A percentile compares a stretch with the other conserved stretches of the same genome.
These are phyloP conservation scores for Denticeps clupeoides DNA, from an alignment of 2,797 vertebrate species.

Conservation along the genomic window DNA sequence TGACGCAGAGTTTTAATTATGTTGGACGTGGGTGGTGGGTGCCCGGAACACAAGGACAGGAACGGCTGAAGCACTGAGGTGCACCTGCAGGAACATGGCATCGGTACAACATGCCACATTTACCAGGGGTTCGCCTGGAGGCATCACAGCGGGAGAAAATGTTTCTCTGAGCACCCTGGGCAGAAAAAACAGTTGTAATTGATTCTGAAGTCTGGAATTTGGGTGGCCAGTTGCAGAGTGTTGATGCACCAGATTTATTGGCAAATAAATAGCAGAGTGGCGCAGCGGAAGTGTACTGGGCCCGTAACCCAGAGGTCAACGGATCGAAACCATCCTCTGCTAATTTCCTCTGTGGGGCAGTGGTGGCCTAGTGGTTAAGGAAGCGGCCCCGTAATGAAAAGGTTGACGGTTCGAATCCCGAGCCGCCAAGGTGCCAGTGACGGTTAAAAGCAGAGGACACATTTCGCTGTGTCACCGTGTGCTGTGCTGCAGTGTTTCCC, in stretches of 20 bases:
- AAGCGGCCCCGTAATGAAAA: no score
- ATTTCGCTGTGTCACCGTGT: no score
- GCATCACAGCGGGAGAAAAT: neutral
- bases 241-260: no score
- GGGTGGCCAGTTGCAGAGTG: neutral
- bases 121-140: neutral
- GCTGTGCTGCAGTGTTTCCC: no score
- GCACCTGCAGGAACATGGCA: neutral
- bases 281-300: no score
- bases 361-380: no score
- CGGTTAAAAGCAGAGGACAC: no score
- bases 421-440: no score
- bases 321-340: no score
- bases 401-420: no score
- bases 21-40: neutral
- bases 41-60: neutral
- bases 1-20: conserved; percentile 14
- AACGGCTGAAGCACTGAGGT: neutral
- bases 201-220: conserved; percentile 13
- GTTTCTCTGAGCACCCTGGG: neutral
- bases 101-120: neutral
- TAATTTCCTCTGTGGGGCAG: no score
- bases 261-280: conserved; percentile 6
- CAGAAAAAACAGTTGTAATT: neutral
- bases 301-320: no score